Percentiles rank a stretch among this genome's conserved stretches.
Evolutionary conservation across 2,888 invertebrate species (phyloP).

Genomic region (Patella caerulea): DNA sequence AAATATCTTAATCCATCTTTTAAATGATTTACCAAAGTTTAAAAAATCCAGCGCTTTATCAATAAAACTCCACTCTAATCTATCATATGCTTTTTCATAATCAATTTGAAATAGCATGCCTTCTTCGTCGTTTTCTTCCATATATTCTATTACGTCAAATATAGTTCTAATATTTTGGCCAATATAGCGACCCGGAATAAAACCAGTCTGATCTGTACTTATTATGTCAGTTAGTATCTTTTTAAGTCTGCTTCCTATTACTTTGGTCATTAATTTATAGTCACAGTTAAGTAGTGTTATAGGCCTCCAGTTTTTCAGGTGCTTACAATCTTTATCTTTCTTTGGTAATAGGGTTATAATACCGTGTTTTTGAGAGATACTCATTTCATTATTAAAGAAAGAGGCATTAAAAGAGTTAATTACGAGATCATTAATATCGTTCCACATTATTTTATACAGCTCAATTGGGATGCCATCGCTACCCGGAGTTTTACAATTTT

Average conservation of each 20-base stretch:
- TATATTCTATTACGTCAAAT: too few species aligned
- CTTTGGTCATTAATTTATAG: slow-evolving; percentile 25
- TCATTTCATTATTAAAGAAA: slow-evolving; percentile 1
- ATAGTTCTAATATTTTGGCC: too few species aligned
- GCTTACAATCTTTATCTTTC: slow-evolving; percentile 14
- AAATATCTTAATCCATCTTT: too few species aligned
- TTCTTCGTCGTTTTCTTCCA: too few species aligned
- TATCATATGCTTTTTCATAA: too few species aligned
- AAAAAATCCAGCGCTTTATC: neutral
- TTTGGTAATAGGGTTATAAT: slow-evolving; percentile 18
- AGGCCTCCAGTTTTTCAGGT: slow-evolving; percentile 21
- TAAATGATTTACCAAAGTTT: too few species aligned
- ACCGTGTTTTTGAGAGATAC: slow-evolving; percentile 13
- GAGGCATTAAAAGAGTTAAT: neutral
- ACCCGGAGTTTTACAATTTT: too few species aligned
- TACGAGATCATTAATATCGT: slow-evolving; percentile 1
- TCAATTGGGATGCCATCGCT: too few species aligned
- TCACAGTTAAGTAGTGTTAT: slow-evolving; percentile 25
- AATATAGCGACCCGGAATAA: too few species aligned
- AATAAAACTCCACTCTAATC: too few species aligned
- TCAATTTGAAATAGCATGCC: too few species aligned
- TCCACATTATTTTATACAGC: neutral
- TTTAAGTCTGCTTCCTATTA: slow-evolving; percentile 24
- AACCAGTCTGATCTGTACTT: too few species aligned
- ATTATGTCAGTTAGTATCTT: slow-evolving; percentile 19